Conservation (phyloP, 2,888 invertebrate genomes). For the Euplexia lucipara region DNA sequence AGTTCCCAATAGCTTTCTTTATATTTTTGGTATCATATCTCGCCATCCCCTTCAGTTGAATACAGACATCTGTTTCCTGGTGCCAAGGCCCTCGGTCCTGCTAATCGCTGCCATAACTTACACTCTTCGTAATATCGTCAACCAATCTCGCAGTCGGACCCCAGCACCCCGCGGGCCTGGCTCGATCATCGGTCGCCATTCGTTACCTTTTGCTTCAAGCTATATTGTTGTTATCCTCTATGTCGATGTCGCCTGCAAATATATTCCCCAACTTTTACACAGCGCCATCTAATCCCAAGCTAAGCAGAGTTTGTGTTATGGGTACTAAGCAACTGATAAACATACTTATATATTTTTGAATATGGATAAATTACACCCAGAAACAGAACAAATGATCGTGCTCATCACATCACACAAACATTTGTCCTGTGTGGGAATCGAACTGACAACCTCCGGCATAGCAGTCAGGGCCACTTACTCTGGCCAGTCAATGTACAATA, state of each 20-base stretch:
- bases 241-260: neutral
- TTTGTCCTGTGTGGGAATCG: too few relatives aligned
- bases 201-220: constrained; percentile 1
- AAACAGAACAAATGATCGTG: too few relatives aligned
- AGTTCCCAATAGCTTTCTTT: neutral
- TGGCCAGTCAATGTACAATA: too few relatives aligned
- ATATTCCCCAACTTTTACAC: too few relatives aligned
- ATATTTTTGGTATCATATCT: neutral
- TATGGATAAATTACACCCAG: too few relatives aligned
- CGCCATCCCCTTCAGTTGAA: neutral
- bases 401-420: too few relatives aligned
- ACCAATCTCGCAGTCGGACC: constrained; percentile 40
- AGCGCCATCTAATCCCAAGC: too few relatives aligned
- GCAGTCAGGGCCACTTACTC: too few relatives aligned
- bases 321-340: too few relatives aligned
- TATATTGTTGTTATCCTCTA: neutral
- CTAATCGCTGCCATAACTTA: constrained; percentile 41
- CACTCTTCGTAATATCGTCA: constrained; percentile 37
- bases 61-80: neutral
- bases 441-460: too few relatives aligned
- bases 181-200: constrained; percentile 33
- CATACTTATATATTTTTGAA: too few relatives aligned
- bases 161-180: neutral
- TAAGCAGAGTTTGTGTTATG: too few relatives aligned
- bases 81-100: neutral